Base-by-base conservation (phyloP, 2,113 vertebrate genomes). In the Tachysurus fulvidraco region DNA sequence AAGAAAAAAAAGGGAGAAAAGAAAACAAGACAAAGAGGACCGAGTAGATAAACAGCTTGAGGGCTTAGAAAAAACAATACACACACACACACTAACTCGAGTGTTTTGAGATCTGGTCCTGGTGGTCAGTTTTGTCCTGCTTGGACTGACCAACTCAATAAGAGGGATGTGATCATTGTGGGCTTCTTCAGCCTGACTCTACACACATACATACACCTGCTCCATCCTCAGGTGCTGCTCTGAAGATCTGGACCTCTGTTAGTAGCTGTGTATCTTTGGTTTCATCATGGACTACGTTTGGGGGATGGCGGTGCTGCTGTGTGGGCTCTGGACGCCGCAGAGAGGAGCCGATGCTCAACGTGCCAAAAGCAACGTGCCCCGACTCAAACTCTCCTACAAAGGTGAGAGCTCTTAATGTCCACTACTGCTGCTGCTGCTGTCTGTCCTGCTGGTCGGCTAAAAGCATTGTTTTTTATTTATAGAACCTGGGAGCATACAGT, bases 381-480 rank as follows among this genome's bases (percentile, higher is more conserved):
- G 98, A 65, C 96, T 99, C 92, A 98, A 95, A 96, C 96, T 99
- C 76, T 96, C 97, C 54, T 98, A 97, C 92, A 99, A 96, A 97
- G 98, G 98, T 99, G 95, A 95, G 95, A 90, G 89, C 84, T 86
- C 86, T 85, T 85, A 88, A 52, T 28, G 62, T 83, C 86, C n/a
- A 71, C 52, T 82, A n/a, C 71, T 76, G 21, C 62, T 30, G 30
- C n/a, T 79, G 21, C 62, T 30, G 30, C n/a, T 79, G 3, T 14
- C 16, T 19, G 16, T 54, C 21, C 82, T 84, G 28, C 23, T 54
- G 21, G 14, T 46, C 74, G 19, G 19, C 57, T 77, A 4, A 21
- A 55, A 62, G 14, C n/a, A 10, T 21, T 62, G 76, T 10, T 80
- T 80, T 80, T 36, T 59, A 59, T 59, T 36, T 9, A 23, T 59